Evolutionary conservation across 1,140 invertebrate genomes (phyloP).

Genomic region (Ericerus pela): DNA sequence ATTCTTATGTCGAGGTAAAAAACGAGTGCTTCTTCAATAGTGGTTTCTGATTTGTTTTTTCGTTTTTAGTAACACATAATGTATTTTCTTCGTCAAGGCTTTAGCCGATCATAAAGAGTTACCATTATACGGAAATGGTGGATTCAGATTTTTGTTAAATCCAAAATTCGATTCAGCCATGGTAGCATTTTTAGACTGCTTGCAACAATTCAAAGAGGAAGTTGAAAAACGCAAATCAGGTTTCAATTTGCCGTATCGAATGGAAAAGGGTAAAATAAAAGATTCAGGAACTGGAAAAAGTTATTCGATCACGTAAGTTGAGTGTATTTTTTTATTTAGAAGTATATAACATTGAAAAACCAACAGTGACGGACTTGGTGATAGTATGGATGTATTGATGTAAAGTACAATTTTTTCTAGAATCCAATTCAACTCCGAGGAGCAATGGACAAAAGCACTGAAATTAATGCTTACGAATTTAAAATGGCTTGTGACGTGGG

Average conservation of each 20-base stretch:
- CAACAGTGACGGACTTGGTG: no score
- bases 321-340: background rate
- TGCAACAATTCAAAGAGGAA: slow-evolving; percentile 80
- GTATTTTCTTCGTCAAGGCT: slow-evolving; percentile 34
- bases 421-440: slow-evolving; percentile 96
- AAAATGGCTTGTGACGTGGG: slow-evolving; percentile 96
- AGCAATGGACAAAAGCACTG: slow-evolving; percentile 99
- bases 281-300: slow-evolving; percentile 65
- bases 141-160: slow-evolving; percentile 91
- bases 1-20: slow-evolving; percentile 84
- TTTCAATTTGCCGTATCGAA: slow-evolving; percentile 79
- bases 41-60: background rate
- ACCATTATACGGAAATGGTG: slow-evolving; percentile 84
- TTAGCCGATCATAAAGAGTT: slow-evolving; percentile 70
- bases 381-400: no score
- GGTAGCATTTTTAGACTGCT: slow-evolving; percentile 92
- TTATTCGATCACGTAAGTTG: slow-evolving; percentile 74
- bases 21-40: slow-evolving; percentile 3
- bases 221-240: slow-evolving; percentile 61
- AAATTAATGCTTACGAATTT: slow-evolving; percentile 96
- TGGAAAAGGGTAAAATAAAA: slow-evolving; percentile 86
- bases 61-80: background rate
- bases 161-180: slow-evolving; percentile 96
- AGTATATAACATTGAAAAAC: background rate
- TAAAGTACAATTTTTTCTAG: slow-evolving; percentile 35